Evolutionary conservation across 2,113 vertebrate genomes (phyloP).

Genomic region (Phrynocephalus versicolor): DNA sequence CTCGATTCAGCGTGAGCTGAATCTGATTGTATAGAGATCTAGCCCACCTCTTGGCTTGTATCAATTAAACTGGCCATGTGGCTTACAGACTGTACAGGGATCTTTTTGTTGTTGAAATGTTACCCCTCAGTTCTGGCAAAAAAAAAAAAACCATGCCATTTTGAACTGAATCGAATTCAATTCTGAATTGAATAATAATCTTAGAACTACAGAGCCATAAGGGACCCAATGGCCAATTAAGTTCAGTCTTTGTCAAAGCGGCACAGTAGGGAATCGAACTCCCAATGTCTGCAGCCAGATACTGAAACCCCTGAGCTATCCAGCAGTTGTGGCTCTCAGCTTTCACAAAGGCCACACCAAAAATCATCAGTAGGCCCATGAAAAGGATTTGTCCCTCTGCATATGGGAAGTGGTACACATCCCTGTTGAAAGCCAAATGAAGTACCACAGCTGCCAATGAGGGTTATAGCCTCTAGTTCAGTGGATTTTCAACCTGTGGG

Average conservation of each 20-base stretch:
- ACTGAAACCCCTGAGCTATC: no score
- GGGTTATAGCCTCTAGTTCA: no score
- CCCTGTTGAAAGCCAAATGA: neutral
- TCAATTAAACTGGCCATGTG: neutral
- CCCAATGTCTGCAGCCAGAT: no score
- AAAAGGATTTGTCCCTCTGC: neutral
- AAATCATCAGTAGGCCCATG: neutral
- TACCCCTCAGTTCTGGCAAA: neutral
- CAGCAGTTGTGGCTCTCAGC: no score
- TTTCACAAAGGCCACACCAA: neutral
- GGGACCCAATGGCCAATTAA: no score
- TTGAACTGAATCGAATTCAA: no score
- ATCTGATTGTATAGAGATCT: neutral
- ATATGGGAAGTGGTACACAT: neutral
- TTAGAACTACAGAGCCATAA: no score
- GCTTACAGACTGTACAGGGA: neutral
- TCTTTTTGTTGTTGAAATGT: neutral
- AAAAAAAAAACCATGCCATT: no score
- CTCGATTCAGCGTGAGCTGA: fast-evolving
- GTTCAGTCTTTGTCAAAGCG: no score
- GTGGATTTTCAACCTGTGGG: no score
- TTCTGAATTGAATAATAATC: no score
- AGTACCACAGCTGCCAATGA: neutral
- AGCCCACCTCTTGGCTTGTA: neutral
- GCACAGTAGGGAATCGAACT: no score